Base-by-base conservation (phyloP, 2,888 invertebrate species). In the Sphaeridia pumilis region DNA sequence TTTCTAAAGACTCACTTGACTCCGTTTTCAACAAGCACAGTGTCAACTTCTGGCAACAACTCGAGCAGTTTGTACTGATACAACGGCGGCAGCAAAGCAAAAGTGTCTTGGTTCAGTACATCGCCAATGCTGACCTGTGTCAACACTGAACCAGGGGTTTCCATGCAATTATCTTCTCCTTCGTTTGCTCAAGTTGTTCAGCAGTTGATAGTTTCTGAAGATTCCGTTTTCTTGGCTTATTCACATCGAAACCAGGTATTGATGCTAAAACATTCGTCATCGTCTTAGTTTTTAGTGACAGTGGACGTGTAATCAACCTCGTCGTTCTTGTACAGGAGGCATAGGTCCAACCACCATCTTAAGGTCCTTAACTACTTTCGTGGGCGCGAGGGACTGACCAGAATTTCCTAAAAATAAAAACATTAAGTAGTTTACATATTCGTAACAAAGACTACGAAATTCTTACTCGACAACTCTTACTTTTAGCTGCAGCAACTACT, bases 81-180 rank as follows among this genome's bases (percentile, higher is more conserved):
- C 56, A 87, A 75, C 60, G 84, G 81, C 60, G 92, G 90, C 66
- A 93, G 77, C 64, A 82, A 75, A 60, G 84, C 81, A 74, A 94
- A 94, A 45, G 94, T 93, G 69, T 90, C 87, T 70, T 89, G 88
- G 71, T 92, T 74, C 55, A 95, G 76, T 63, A 95, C 74, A 59
- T 85, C 82, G 69, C 92, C 77, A 63, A 95, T 77, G 74, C 93
- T 93, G 44, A 89, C 89, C 69, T 87, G 87, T 49, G 88, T 87
- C 69, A 95, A 77, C 68, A 95, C 90, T 49, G 94, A 94, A 69
- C 93, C 92, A 21, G 94, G 92, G 38, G 93, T 92, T 74, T 93
- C 92, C 67, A 95, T 87, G 70, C 87, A 86, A 49, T 93, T 92
- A 73, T 92, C 90, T 35, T 60, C 54, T 72, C n/a, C n/a, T 85